phyloP scores from a whole-genome alignment of 2,113 vertebrate species.

The Myodes glareolus region DNA sequence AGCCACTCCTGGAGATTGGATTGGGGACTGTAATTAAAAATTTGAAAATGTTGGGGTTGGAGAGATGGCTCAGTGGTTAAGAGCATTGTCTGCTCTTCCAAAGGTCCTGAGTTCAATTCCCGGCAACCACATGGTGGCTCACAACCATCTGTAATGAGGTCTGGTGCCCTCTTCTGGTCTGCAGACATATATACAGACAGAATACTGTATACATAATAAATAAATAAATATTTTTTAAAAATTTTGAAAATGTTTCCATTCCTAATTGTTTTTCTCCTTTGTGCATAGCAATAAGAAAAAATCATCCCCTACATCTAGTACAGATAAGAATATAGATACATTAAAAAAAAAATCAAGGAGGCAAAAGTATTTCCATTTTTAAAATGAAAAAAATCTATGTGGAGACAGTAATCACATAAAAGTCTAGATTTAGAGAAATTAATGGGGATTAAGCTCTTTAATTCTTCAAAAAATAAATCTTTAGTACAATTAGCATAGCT shows the following conservation, averaged over 20 bases:
- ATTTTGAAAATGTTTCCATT: constrained; percentile 52
- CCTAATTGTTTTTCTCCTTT: constrained; percentile 38
- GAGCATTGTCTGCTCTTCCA: too few species aligned
- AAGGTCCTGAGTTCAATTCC: too few species aligned
- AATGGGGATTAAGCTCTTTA: constrained; percentile 10
- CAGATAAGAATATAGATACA: background rate
- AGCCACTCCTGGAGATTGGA: constrained; percentile 5
- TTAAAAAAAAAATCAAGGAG: background rate
- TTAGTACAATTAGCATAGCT: background rate
- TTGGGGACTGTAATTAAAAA: background rate
- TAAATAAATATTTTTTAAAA: too few species aligned
- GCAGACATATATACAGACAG: too few species aligned
- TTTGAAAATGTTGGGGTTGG: constrained; percentile 56
- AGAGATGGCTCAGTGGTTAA: too few species aligned
- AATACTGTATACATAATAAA: too few species aligned
- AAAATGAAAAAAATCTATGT: constrained; percentile 1
- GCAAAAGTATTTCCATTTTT: constrained; percentile 26
- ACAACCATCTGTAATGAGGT: too few species aligned
- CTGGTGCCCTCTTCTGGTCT: too few species aligned
- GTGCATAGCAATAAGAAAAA: constrained; percentile 32
- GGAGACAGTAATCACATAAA: constrained; percentile 29
- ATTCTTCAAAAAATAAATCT: constrained; percentile 54
- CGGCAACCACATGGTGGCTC: too few species aligned
- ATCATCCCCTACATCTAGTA: background rate
- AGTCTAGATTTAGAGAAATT: constrained; percentile 27